Percentiles rank a stretch among this genome's conserved stretches.
Conservation (phyloP, 2,797 vertebrate genomes). For the Onychomys leucogaster region DNA sequence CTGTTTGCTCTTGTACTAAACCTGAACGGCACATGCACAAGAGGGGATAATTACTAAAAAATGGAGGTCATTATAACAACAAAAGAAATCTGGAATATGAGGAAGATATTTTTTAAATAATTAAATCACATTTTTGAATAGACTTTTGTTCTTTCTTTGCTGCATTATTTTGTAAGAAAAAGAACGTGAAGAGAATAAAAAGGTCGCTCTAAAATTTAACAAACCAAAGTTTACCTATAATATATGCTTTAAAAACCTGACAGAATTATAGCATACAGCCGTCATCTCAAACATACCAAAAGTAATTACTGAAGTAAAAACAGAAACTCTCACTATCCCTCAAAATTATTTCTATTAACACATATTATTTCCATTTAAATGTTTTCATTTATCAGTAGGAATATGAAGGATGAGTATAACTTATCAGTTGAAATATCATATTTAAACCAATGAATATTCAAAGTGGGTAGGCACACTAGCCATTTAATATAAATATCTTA, state of each 20-base stretch:
- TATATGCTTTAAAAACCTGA: neutral
- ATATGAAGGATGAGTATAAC: slow-evolving; percentile 30
- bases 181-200: slow-evolving; percentile 54
- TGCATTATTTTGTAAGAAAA: slow-evolving; percentile 24
- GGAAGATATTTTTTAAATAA: slow-evolving; percentile 33
- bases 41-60: neutral
- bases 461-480: neutral
- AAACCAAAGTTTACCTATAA: slow-evolving; percentile 46
- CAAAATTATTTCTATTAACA: slow-evolving; percentile 24
- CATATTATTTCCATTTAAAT: neutral
- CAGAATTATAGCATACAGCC: slow-evolving; percentile 23
- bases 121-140: slow-evolving; percentile 28
- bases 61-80: neutral
- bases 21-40: neutral
- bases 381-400: slow-evolving; percentile 36
- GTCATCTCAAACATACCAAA: slow-evolving; percentile 38
- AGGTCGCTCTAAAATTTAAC: slow-evolving; percentile 13
- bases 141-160: slow-evolving; percentile 7
- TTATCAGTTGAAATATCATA: slow-evolving; percentile 11
- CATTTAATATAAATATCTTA: neutral
- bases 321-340: slow-evolving; percentile 27
- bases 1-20: neutral
- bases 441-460: slow-evolving; percentile 46
- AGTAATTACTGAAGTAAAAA: slow-evolving; percentile 50
- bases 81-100: neutral